Conservation (phyloP, 2,888 invertebrate genomes). For the Cerceris ruficornis region DNA sequence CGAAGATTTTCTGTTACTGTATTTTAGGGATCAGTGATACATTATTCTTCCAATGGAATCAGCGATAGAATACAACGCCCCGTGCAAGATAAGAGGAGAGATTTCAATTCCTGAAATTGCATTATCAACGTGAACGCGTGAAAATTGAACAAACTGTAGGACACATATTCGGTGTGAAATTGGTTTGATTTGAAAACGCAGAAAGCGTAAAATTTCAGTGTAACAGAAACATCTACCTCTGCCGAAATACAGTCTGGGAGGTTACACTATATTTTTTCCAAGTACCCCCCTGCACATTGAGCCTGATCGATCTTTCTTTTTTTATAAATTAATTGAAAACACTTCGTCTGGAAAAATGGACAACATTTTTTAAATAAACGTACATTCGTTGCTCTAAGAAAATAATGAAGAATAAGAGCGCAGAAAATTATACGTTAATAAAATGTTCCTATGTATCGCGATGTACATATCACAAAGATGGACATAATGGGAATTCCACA, state of each 20-base stretch:
- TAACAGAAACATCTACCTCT: too few relatives aligned
- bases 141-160: not conserved
- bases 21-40: slow-evolving; percentile 61
- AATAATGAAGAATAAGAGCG: not conserved
- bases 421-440: not conserved
- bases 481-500: too few relatives aligned
- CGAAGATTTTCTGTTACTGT: slow-evolving; percentile 54
- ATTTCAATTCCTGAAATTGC: slow-evolving; percentile 31
- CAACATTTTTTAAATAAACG: too few relatives aligned
- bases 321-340: not conserved
- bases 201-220: too few relatives aligned
- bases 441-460: too few relatives aligned
- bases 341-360: not conserved
- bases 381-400: too few relatives aligned
- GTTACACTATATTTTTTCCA: too few relatives aligned
- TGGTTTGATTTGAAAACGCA: too few relatives aligned
- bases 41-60: slow-evolving; percentile 49
- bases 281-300: too few relatives aligned
- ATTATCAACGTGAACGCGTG: not conserved
- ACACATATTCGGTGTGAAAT: not conserved
- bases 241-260: too few relatives aligned
- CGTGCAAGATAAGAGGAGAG: slow-evolving; percentile 43
- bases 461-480: too few relatives aligned
- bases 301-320: too few relatives aligned
- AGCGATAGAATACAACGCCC: slow-evolving; percentile 38